Evolutionary conservation across 2,113 vertebrate species (phyloP), one percentile per base, ranked within the genome.

Genomic region (Trinectes maculatus): DNA sequence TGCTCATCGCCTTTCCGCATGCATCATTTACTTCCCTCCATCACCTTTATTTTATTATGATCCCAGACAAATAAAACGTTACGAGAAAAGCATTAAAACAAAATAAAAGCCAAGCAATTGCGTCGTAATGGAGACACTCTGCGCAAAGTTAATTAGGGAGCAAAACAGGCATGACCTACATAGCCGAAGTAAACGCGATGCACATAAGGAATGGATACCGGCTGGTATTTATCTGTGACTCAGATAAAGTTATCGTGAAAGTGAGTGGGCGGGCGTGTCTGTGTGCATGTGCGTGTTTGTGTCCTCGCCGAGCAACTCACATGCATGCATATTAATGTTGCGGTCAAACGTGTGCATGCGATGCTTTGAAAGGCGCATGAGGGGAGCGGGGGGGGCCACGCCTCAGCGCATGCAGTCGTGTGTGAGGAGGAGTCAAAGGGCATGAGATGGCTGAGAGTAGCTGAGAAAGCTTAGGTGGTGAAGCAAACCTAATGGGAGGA

Each of bases 401-500:
- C 26, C 16, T 54, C 56, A 42, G 52, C 24, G 1, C 44, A 58
- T 55, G 64, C 63, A 71, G 29, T 16, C 46, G 71, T 78, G 74
- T 68, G 67, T 69, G 52, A 47, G 39, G 39, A 26, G 8, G 40
- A 75, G 57, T 75, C 47, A 64, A 68, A 75, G 73, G 63, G 58
- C 21, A 15, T 44, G 60, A 67, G 70, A 82, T 48, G 60, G 60
- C 72, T 83, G 28, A 19, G 46, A 67, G 51, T 36, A 60, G 71
- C 37, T 49, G 47, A 26, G 56, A 72, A 61, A 77, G 80, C 65
- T 63, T 59, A 51, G 60, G 63, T 77, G 65, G 44, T 73, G 77
- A 85, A 74, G 65, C 77, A 83, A 69, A 83, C 65, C 63, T 82
- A 85, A 83, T 81, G 39, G 36, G 79, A 79, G 58, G 73, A 65